These are phyloP conservation scores for Trichomycterus rosablanca DNA, from an alignment of 2,113 vertebrate genomes.

Conservation along the genomic window DNA sequence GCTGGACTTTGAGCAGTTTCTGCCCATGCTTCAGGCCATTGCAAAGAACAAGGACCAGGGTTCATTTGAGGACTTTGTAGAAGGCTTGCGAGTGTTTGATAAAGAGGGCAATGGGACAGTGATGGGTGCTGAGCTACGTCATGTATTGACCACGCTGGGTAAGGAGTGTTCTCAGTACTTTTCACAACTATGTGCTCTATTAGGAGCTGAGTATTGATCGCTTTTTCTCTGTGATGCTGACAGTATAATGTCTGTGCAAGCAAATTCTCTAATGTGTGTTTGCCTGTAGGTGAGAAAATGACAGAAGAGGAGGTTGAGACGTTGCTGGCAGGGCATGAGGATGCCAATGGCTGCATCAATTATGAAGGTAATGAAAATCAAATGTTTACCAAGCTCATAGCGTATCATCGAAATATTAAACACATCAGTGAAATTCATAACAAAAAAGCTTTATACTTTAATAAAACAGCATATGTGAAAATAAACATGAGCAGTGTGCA, in stretches of 20 bases:
- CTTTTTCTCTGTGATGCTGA: too few relatives aligned
- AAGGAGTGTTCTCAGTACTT: slow-evolving; percentile 19
- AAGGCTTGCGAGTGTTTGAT: slow-evolving; percentile 91
- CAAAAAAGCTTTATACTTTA: too few relatives aligned
- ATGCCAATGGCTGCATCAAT: slow-evolving; percentile 91
- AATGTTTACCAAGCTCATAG: too few relatives aligned
- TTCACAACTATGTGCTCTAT: neutral
- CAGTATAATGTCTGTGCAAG: too few relatives aligned
- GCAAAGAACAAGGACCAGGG: slow-evolving; percentile 96
- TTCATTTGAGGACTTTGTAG: slow-evolving; percentile 88
- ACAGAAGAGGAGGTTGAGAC: slow-evolving; percentile 89
- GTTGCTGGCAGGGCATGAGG: slow-evolving; percentile 85
- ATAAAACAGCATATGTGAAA: too few relatives aligned
- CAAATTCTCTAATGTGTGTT: neutral
- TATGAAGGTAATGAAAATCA: slow-evolving; percentile 79
- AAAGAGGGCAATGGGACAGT: slow-evolving; percentile 94
- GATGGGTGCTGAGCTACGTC: slow-evolving; percentile 66
- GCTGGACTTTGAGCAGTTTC: slow-evolving; percentile 91
- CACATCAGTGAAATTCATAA: too few relatives aligned
- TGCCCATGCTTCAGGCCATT: slow-evolving; percentile 92
- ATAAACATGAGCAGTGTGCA: too few relatives aligned
- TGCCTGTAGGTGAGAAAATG: slow-evolving; percentile 85
- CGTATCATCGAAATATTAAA: too few relatives aligned
- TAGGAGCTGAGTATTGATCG: too few relatives aligned
- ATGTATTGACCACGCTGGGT: slow-evolving; percentile 89